Conservation (phyloP, 2,888 invertebrate species). For the Amorpha juglandis region DNA sequence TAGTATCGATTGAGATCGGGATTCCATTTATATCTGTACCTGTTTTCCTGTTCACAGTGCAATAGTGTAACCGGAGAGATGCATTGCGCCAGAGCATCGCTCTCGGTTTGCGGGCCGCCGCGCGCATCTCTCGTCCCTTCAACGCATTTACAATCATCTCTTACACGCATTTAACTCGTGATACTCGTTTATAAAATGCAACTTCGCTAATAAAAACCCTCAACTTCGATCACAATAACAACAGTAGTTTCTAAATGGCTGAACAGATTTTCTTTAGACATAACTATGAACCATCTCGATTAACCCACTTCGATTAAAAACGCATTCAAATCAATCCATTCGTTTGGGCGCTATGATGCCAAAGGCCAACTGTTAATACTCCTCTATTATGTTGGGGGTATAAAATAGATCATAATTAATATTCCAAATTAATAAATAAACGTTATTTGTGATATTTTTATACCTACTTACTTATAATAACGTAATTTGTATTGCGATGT, state of each 20-base stretch:
- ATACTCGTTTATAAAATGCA: constrained; percentile 10
- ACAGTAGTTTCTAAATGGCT: too few species aligned
- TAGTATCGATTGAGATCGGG: constrained; percentile 51
- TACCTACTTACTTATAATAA: constrained; percentile 5
- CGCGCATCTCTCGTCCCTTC: constrained; percentile 26
- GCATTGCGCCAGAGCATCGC: constrained; percentile 44
- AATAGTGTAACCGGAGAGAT: constrained; percentile 40
- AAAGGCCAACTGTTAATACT: too few species aligned
- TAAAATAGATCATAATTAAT: too few species aligned
- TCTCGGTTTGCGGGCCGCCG: constrained; percentile 29
- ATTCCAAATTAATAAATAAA: too few species aligned
- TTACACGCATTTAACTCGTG: constrained; percentile 27
- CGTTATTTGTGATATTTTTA: too few species aligned
- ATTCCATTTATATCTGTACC: constrained; percentile 68
- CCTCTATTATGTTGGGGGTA: too few species aligned
- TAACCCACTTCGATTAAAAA: too few species aligned
- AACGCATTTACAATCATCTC: constrained; percentile 28
- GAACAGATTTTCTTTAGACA: too few species aligned
- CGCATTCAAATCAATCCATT: too few species aligned
- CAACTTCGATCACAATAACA: too few species aligned
- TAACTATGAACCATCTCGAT: too few species aligned
- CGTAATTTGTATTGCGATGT: background rate
- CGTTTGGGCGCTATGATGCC: too few species aligned
- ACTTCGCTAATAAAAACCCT: background rate
- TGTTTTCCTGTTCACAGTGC: constrained; percentile 68